A percentile compares a stretch with the other conserved stretches of the same genome.
phyloP scores from a whole-genome alignment of 2,888 invertebrate genomes.

The Drepanosiphum platanoidis region DNA sequence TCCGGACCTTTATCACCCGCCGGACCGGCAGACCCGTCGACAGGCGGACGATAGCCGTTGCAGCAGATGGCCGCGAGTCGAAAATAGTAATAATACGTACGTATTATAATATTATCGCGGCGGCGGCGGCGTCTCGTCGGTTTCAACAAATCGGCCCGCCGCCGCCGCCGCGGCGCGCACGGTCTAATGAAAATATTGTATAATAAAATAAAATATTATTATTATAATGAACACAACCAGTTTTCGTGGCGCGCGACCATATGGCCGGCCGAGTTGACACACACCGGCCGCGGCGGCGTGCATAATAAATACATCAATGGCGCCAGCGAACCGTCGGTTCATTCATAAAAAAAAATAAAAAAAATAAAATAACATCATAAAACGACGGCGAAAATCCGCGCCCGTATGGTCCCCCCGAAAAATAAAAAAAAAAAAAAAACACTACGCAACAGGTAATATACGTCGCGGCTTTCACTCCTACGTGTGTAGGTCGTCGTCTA shows the following conservation, averaged over 20 bases:
- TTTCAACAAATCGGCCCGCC: neutral
- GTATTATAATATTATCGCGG: neutral
- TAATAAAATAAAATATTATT: slow-evolving; percentile 37
- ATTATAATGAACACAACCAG: slow-evolving; percentile 53
- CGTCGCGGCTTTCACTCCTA: slow-evolving; percentile 2
- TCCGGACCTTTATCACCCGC: too few relatives aligned
- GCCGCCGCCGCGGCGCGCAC: neutral
- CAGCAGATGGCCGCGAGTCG: neutral
- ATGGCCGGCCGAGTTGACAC: slow-evolving; percentile 57
- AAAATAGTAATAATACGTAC: too few relatives aligned
- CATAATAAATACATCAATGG: slow-evolving; percentile 55
- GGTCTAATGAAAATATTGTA: slow-evolving; percentile 4
- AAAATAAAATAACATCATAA: slow-evolving; percentile 22
- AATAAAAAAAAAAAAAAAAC: neutral
- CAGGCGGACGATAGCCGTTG: neutral
- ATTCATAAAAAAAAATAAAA: slow-evolving; percentile 48
- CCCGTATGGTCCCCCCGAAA: neutral
- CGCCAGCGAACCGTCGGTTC: slow-evolving; percentile 50
- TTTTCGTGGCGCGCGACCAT: slow-evolving; percentile 53
- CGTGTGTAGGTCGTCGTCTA: neutral
- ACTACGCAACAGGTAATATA: neutral
- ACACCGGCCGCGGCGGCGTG: slow-evolving; percentile 1
- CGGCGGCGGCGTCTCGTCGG: neutral
- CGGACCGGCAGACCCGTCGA: too few relatives aligned
- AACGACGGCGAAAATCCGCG: slow-evolving; percentile 38